Percentiles rank a stretch among this genome's conserved stretches.
Evolutionary conservation across 2,888 invertebrate genomes (phyloP).

Genomic region (Pycnomerus fuliginosus): DNA sequence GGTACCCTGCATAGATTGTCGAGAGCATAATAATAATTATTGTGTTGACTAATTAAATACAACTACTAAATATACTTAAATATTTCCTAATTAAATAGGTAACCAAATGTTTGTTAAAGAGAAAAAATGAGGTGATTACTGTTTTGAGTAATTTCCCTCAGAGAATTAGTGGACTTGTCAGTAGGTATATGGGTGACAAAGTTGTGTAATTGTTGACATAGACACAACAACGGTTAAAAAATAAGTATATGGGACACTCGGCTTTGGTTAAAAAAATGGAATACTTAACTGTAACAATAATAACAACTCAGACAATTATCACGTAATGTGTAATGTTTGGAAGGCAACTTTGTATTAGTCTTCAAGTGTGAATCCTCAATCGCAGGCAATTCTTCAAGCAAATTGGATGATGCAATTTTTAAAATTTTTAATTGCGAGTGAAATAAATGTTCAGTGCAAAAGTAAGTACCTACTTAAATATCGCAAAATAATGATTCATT

Average conservation of each 20-base stretch:
- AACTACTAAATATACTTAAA: no score
- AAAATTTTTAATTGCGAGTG: constrained; percentile 13
- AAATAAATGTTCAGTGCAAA: constrained; percentile 24
- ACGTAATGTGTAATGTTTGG: constrained; percentile 39
- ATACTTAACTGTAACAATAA: constrained; percentile 44
- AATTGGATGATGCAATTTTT: constrained; percentile 11
- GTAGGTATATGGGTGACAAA: no score
- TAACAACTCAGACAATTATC: constrained; percentile 44
- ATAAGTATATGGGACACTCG: constrained; percentile 31
- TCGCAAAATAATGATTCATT: constrained; percentile 32
- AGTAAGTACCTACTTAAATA: no score
- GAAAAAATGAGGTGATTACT: no score
- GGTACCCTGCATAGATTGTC: no score
- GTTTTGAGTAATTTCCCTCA: no score
- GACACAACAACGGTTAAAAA: constrained; percentile 21
- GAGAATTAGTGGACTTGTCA: no score
- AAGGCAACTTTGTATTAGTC: constrained; percentile 34
- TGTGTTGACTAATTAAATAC: no score
- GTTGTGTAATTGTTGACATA: constrained; percentile 20
- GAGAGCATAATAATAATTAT: no score
- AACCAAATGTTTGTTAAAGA: no score
- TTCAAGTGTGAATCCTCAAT: constrained; percentile 21
- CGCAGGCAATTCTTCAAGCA: constrained; percentile 17
- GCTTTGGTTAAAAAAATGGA: constrained; percentile 27
- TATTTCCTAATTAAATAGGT: no score